Evolutionary conservation across 1,140 invertebrate genomes (phyloP).

Genomic region (Dinoponera quadriceps): DNA sequence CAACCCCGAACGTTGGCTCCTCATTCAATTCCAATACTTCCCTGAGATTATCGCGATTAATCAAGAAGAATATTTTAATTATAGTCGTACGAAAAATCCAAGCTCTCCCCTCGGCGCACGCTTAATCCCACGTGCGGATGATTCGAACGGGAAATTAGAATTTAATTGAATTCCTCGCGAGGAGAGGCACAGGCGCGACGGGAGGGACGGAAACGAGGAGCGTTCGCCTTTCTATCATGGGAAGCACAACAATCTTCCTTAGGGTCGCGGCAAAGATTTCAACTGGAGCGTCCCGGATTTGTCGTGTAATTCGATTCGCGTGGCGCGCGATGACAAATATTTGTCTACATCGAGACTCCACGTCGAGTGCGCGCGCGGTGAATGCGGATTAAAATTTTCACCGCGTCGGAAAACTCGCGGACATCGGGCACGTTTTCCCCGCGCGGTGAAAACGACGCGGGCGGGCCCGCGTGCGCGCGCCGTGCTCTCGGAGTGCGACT

Average conservation of each 20-base stretch:
- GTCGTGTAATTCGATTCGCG: background rate
- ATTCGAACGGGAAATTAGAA: background rate
- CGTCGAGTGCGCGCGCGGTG: background rate
- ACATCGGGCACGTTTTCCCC: background rate
- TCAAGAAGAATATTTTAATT: background rate
- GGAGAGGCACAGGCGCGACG: no score
- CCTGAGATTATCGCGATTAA: background rate
- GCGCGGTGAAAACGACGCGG: background rate
- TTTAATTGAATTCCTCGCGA: background rate
- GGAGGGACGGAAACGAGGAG: background rate
- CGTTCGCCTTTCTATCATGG: background rate
- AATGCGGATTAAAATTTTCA: conserved; percentile 39
- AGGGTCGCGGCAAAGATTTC: background rate
- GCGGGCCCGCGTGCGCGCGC: background rate
- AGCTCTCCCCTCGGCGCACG: background rate
- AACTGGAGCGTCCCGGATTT: background rate
- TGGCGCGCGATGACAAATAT: conserved; percentile 18
- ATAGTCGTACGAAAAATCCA: background rate
- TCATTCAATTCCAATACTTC: background rate
- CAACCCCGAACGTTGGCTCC: background rate
- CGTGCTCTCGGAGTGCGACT: background rate
- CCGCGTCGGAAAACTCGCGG: background rate
- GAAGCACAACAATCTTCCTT: conserved; percentile 6
- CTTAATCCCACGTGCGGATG: background rate
- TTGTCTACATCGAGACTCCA: conserved; percentile 18